These are phyloP conservation scores for Hafferia zeledoni DNA, from an alignment of 2,797 vertebrate genomes.

Conservation along the genomic window DNA sequence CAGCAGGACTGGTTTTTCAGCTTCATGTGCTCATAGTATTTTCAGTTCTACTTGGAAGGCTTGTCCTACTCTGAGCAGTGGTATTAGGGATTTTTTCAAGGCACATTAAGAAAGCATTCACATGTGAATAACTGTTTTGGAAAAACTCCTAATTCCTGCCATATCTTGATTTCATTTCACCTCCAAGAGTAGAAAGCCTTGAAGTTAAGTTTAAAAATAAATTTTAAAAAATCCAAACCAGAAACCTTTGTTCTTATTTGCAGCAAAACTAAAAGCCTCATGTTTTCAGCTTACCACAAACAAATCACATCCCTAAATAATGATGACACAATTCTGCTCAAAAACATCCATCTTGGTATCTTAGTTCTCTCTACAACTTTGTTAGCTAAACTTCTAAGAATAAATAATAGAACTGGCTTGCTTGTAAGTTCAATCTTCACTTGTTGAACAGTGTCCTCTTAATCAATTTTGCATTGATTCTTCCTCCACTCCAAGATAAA, in stretches of 20 bases:
- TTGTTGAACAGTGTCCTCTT: not conserved
- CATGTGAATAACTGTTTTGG: not conserved
- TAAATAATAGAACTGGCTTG: not conserved
- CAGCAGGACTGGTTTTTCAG: not conserved
- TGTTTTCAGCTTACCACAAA: not conserved
- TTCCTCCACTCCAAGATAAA: not conserved
- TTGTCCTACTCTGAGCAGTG: not conserved
- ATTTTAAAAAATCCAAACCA: not conserved
- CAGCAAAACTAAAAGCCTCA: not conserved
- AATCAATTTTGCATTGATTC: not conserved
- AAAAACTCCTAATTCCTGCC: not conserved
- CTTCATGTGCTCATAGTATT: not conserved
- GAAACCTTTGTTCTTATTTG: not conserved
- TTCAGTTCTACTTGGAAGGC: not conserved
- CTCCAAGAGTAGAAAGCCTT: not conserved
- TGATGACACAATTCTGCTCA: not conserved
- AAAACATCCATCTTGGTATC: not conserved
- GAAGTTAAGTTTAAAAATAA: not conserved
- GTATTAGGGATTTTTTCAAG: not conserved
- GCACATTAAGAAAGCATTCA: not conserved
- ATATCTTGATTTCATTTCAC: not conserved
- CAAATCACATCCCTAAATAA: not conserved
- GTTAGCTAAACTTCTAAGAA: not conserved
- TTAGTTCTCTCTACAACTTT: not conserved
- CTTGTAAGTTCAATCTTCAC: not conserved